These are phyloP conservation scores for Saxidomus purpurata DNA, from an alignment of 1,140 invertebrate genomes.

Conservation along the genomic window DNA sequence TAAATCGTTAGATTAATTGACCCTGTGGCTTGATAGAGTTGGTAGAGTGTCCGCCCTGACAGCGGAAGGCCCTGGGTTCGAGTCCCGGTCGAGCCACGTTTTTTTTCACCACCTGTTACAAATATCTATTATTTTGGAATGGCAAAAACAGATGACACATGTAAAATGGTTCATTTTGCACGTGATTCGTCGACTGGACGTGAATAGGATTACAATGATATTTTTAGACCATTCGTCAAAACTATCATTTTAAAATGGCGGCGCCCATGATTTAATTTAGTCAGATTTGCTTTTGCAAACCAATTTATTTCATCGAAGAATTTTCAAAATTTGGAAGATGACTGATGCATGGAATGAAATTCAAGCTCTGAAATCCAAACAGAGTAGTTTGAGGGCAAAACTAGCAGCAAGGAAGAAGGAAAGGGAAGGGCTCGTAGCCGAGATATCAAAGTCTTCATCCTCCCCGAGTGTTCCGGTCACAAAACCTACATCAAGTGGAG, in stretches of 20 bases:
- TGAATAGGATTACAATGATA: too few species aligned
- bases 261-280: conserved; percentile 27
- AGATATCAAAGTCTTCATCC: conserved; percentile 33
- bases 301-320: background rate
- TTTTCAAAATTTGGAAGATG: background rate
- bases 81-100: too few species aligned
- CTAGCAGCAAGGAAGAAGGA: conserved; percentile 55
- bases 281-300: background rate
- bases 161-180: too few species aligned
- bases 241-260: conserved; percentile 15
- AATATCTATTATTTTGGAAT: too few species aligned
- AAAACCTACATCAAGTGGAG: conserved; percentile 4
- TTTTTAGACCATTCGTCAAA: too few species aligned
- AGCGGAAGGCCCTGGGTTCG: too few species aligned
- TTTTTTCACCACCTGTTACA: too few species aligned
- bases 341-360: conserved; percentile 61
- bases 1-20: too few species aligned
- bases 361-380: conserved; percentile 59
- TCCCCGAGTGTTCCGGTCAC: background rate
- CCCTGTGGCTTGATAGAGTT: too few species aligned
- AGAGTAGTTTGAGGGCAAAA: conserved; percentile 58
- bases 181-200: too few species aligned
- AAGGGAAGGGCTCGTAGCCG: conserved; percentile 58
- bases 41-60: too few species aligned
- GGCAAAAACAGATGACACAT: too few species aligned